Evolutionary conservation across 1,140 invertebrate species (phyloP).

Genomic region (Apis mellifera): Amel_HAv3.1 CM009932.2:4500501-4501000

Average conservation of each 20-base stretch:
- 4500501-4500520: background rate
- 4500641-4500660: constrained; percentile 63
- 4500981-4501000: background rate
- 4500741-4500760: constrained; percentile 74
- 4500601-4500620: constrained; percentile 43
- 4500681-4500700: constrained; percentile 74
- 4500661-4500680: constrained; percentile 71
- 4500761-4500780: constrained; percentile 70
- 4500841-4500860: constrained; percentile 75
- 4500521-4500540: background rate
- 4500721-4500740: constrained; percentile 29
- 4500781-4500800: constrained; percentile 76
- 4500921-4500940: constrained; percentile 92
- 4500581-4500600: constrained; percentile 4
- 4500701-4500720: constrained; percentile 71
- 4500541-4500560: constrained; percentile 1
- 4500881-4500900: constrained; percentile 88
- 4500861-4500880: constrained; percentile 74
- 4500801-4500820: constrained; percentile 73
- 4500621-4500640: constrained; percentile 36
- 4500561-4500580: constrained; percentile 21
- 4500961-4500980: background rate
- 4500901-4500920: constrained; percentile 91
- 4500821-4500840: constrained; percentile 72
- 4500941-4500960: constrained; percentile 82